These are phyloP conservation scores for Antheraea assamensis DNA, from an alignment of 2,888 invertebrate species.

Conservation along the genomic window DNA sequence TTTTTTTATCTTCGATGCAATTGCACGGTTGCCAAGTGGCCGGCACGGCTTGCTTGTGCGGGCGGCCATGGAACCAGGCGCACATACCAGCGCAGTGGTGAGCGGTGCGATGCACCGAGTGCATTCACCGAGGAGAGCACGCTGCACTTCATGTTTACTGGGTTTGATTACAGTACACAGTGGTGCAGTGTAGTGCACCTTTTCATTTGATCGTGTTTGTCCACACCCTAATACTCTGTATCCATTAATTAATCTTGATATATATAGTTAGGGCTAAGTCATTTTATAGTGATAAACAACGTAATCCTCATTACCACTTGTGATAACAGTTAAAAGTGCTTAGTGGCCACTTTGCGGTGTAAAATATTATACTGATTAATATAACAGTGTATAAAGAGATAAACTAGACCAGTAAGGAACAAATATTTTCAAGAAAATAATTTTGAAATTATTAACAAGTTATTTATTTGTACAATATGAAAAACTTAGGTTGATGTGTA, in stretches of 20 bases:
- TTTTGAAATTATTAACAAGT: background rate
- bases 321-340: background rate
- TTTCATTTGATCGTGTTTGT: background rate
- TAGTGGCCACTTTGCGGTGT: background rate
- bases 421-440: background rate
- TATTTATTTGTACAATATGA: too few species aligned
- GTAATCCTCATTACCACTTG: background rate
- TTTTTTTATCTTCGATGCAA: background rate
- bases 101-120: constrained; percentile 33
- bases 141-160: constrained; percentile 17
- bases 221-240: background rate
- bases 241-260: background rate
- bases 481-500: too few species aligned
- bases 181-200: background rate
- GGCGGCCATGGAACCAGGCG: constrained; percentile 72
- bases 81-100: constrained; percentile 50
- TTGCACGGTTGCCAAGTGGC: constrained; percentile 72
- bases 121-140: constrained; percentile 21
- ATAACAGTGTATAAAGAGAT: background rate
- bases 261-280: background rate
- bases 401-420: background rate
- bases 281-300: background rate
- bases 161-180: background rate
- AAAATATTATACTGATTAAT: background rate
- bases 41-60: constrained; percentile 58